Evolutionary conservation across 2,797 vertebrate genomes (phyloP), one percentile per base, ranked within the genome.

Genomic region (Octomys mimax): DNA sequence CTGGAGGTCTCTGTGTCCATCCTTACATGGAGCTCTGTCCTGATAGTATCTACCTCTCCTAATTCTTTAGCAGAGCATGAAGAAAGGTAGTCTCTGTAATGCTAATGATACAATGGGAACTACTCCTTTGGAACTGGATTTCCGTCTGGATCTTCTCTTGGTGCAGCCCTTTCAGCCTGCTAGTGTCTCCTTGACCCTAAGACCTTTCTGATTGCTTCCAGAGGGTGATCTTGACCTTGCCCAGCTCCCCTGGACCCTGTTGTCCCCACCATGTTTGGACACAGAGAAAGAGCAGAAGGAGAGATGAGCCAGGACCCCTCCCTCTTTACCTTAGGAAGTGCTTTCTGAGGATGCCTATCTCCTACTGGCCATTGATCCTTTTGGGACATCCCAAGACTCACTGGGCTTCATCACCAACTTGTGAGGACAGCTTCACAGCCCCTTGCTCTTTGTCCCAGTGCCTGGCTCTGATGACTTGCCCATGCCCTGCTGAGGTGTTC

Each of bases 351-450:
- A 6, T 4, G 0, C 16, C 2, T 8, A 0, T 16, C 2, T 1
- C 22, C 31, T 42, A 1, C 1, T 6, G 66, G 26, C 33, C 19
- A 12, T 2, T 4, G 0, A 9, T 6, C 49, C 16, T 33, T 4
- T 85, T 18, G 9, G 24, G 49, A 0, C 61, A 6, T 0, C 2
- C 5, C 28, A 0, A 0, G 5, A 10, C 24, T 0, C n/a, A 33
- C 16, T 12, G 18, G 22, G 14, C 26, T 62, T 66, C 61, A 36
- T 21, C 14, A 0, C 83, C 39, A 7, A 0, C 36, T 1, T 22
- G 12, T 3, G 0, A 1, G 9, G 12, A 18, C 26, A 5, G n/a
- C 33, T 6, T 49, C 14, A 10, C 3, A 26, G 3, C 21, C 5
- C 5, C 5, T 14, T 2, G 10, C 13, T 2, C 1, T 5, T 0